Conservation (phyloP, 2,113 vertebrate genomes). For the Bolborhynchus lineola region DNA sequence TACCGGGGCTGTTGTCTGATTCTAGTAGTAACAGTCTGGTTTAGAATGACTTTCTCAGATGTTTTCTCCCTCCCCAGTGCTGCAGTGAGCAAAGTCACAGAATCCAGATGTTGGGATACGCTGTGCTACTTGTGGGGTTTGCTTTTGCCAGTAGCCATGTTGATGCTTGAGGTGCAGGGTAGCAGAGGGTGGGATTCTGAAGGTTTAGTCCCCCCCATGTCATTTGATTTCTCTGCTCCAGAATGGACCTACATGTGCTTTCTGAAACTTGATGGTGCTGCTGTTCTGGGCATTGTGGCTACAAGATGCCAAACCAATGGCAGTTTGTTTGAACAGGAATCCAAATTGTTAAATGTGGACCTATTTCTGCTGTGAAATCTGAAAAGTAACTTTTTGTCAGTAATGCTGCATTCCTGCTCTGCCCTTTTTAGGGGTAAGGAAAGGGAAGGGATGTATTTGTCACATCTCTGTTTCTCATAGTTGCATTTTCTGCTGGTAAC, state of each 20-base stretch:
- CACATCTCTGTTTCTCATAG: neutral
- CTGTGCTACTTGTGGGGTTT: neutral
- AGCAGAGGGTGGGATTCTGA: neutral
- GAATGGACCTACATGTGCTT: neutral
- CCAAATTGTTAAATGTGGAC: neutral
- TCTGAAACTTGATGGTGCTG: neutral
- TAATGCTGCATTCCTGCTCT: neutral
- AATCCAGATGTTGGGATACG: rapidly evolving
- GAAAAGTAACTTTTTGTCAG: neutral
- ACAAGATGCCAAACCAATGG: neutral
- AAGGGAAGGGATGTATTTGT: neutral
- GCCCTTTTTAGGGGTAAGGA: too few relatives aligned
- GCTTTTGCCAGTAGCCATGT: neutral
- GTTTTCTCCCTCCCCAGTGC: neutral
- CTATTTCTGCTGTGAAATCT: neutral
- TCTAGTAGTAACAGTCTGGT: neutral
- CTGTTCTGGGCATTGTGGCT: neutral
- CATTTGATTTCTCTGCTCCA: neutral
- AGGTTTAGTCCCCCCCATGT: neutral
- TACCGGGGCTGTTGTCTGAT: neutral
- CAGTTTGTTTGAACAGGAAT: neutral
- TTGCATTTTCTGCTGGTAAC: neutral
- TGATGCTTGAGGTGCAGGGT: neutral
- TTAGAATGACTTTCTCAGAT: neutral
- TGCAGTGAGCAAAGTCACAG: neutral